Evolutionary conservation across 30 jellyfish, hydroid and myxozoan genomes (phyloP).

Genomic region (Pseudorhiza aurosa): DNA sequence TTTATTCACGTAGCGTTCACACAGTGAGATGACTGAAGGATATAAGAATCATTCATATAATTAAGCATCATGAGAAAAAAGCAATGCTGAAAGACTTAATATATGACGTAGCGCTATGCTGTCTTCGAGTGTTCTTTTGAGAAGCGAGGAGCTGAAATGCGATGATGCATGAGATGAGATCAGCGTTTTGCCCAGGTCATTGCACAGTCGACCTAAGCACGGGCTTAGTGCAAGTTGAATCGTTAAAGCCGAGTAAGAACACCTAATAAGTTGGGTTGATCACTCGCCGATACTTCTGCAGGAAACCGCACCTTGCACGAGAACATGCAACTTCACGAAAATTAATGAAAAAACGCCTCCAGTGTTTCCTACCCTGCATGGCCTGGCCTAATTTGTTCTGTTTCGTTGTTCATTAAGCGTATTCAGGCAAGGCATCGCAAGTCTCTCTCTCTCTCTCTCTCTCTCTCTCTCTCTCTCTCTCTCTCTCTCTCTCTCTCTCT

Average conservation of each 20-base stretch:
- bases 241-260: not conserved
- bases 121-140: slow-evolving; percentile 20
- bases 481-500: too few relatives aligned
- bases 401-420: too few relatives aligned
- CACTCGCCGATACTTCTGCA: slow-evolving; percentile 12
- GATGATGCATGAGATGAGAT: slow-evolving; percentile 25
- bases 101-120: not conserved
- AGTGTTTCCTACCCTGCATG: too few relatives aligned
- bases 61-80: slow-evolving; percentile 13
- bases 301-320: slow-evolving; percentile 70
- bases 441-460: too few relatives aligned
- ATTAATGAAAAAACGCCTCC: not conserved
- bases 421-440: too few relatives aligned
- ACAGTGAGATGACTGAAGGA: not conserved
- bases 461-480: too few relatives aligned
- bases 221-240: slow-evolving; percentile 33
- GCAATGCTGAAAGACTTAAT: not conserved
- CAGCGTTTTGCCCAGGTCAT: slow-evolving; percentile 53
- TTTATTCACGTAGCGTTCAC: not conserved
- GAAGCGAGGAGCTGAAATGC: slow-evolving; percentile 14
- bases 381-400: too few relatives aligned
- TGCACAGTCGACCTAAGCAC: slow-evolving; percentile 44
- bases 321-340: not conserved
- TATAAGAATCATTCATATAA: slow-evolving; percentile 1
- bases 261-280: not conserved